Evolutionary conservation across 2,888 invertebrate genomes (phyloP).

Genomic region (Megastigmus dorsalis): DNA sequence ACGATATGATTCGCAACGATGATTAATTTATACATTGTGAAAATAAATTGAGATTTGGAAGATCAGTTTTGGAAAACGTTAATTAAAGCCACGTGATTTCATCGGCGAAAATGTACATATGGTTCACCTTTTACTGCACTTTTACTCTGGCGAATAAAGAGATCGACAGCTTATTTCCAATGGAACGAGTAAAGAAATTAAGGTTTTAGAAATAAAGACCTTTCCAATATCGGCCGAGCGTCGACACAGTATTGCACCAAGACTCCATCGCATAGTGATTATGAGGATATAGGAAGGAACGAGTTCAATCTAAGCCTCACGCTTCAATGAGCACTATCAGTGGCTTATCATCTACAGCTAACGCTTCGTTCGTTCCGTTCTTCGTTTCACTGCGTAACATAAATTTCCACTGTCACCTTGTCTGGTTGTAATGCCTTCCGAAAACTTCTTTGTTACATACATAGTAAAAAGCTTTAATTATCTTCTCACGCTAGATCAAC

Average conservation of each 20-base stretch:
- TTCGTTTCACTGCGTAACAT: constrained; percentile 30
- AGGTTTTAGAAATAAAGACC: neutral
- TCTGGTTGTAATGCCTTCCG: constrained; percentile 1
- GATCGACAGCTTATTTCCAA: constrained; percentile 3
- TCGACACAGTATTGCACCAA: neutral
- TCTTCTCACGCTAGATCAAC: too few relatives aligned
- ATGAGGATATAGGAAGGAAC: constrained; percentile 61
- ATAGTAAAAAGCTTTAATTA: constrained; percentile 5
- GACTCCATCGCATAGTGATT: constrained; percentile 32
- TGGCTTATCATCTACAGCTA: constrained; percentile 66
- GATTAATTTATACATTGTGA: too few relatives aligned
- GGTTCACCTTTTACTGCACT: too few relatives aligned
- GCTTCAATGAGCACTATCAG: constrained; percentile 68
- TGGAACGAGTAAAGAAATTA: constrained; percentile 6
- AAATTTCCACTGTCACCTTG: constrained; percentile 24
- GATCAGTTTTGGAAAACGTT: too few relatives aligned
- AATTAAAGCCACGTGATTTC: too few relatives aligned
- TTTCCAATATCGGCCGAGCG: neutral
- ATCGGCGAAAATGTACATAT: too few relatives aligned
- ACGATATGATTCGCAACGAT: too few relatives aligned
- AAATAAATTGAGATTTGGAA: too few relatives aligned
- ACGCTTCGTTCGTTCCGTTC: constrained; percentile 45
- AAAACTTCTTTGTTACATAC: constrained; percentile 18
- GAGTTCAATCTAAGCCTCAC: constrained; percentile 68
- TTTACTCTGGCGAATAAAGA: too few relatives aligned